Percentiles rank a stretch among this genome's conserved stretches.
These are phyloP conservation scores for Drosophila nr. fundita DNA, from an alignment of 2,888 invertebrate genomes.

Conservation along the genomic window DNA sequence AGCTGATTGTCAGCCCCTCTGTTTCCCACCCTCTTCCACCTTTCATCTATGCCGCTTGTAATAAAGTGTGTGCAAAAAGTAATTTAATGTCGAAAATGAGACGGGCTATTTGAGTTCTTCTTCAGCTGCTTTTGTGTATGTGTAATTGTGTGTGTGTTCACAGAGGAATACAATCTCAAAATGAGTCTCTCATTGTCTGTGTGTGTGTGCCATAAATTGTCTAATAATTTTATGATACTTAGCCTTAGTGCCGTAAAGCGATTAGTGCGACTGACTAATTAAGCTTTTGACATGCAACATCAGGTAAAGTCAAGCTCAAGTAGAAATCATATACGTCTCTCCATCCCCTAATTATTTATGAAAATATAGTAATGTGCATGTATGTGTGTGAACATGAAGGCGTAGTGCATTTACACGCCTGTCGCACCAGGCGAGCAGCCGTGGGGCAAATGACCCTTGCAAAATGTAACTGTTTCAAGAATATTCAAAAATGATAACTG, in stretches of 20 bases:
- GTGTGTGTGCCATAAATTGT: slow-evolving; percentile 58
- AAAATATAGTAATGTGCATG: slow-evolving; percentile 37
- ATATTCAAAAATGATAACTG: slow-evolving; percentile 33
- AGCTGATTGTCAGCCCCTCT: not conserved
- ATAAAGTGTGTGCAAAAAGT: slow-evolving; percentile 75
- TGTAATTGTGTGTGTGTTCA: not conserved
- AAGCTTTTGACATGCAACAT: slow-evolving; percentile 55
- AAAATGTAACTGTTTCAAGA: slow-evolving; percentile 70
- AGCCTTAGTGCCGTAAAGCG: slow-evolving; percentile 74
- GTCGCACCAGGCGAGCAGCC: slow-evolving; percentile 1
- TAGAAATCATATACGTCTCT: slow-evolving; percentile 5
- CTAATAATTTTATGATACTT: slow-evolving; percentile 80
- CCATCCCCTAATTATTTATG: slow-evolving; percentile 55
- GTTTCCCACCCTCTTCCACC: not conserved
- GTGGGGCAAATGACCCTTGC: slow-evolving; percentile 13
- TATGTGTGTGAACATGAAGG: slow-evolving; percentile 54
- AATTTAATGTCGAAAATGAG: slow-evolving; percentile 79
- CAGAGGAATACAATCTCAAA: slow-evolving; percentile 2
- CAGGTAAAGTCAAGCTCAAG: slow-evolving; percentile 35
- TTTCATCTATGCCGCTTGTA: slow-evolving; percentile 63
- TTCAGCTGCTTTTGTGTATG: slow-evolving; percentile 22
- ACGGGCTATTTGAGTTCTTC: slow-evolving; percentile 65
- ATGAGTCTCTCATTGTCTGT: slow-evolving; percentile 12
- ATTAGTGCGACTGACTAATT: slow-evolving; percentile 74
- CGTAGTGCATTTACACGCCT: slow-evolving; percentile 45